Evolutionary conservation across 2,797 vertebrate species (phyloP), one percentile per base, ranked within the genome.

Genomic region (Macropodus opercularis): DNA sequence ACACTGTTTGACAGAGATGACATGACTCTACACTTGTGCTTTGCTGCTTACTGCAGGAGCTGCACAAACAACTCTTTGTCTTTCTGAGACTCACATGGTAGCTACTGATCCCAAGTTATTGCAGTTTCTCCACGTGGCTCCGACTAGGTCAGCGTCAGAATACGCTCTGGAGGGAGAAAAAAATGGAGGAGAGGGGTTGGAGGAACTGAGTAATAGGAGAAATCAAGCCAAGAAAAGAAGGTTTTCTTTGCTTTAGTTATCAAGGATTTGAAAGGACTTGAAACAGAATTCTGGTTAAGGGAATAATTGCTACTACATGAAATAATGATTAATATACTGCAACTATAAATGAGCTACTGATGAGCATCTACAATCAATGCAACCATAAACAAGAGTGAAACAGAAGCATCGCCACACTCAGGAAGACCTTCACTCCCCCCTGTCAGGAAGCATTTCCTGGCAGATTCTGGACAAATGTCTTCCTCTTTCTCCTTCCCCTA

Each of bases 361-460:
- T 17, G 5, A 54, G 46, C 9, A 10, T 15, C 41, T 10, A n/a
- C 26, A 46, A 34, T 35, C 42, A 54, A 43, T 31, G 10, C 69
- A 79, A 53, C 52, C 48, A 63, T 57, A 70, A 80, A 77, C 42
- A 56, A 63, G 44, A n/a, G 23, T 51, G 22, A 35, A 74, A 44
- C 54, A 39, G 64, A 73, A 22, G 60, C 57, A 76, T 74, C 72
- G 57, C 62, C 39, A 34, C 51, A 51, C 53, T 70, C 81, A 85
- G 85, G 84, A 89, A 87, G 80, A 86, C 80, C 77, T 70, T 81
- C 63, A 57, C 71, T 68, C 46, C 17, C 55, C 65, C 46, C 54
- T 65, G 75, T 78, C 85, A 84, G 89, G 87, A 91, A 89, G 75
- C 55, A 6, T 63, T 89, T 90, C 86, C 90, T 88, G 89, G 32